Percentiles rank a stretch among this genome's conserved stretches.
These are phyloP conservation scores for Semicossyphus pulcher DNA, from an alignment of 2,113 vertebrate species.

Conservation along the genomic window DNA sequence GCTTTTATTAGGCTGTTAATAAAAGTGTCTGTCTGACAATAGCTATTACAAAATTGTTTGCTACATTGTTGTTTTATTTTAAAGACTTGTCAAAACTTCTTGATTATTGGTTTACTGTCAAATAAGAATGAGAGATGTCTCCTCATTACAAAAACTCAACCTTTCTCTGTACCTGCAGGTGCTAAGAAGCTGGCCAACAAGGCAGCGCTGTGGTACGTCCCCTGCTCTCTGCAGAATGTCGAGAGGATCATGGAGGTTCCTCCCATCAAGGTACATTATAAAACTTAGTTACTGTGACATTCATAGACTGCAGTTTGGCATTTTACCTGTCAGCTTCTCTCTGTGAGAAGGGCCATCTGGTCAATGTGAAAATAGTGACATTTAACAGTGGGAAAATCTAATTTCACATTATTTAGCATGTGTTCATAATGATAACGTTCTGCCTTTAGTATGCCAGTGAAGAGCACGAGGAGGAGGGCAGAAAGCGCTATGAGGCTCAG, in stretches of 20 bases:
- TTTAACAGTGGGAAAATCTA: conserved; percentile 4
- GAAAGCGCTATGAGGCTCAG: conserved; percentile 92
- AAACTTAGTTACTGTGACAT: background rate
- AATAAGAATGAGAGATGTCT: conserved; percentile 15
- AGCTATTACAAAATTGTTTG: conserved; percentile 17
- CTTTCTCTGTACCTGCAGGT: conserved; percentile 81
- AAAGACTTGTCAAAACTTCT: conserved; percentile 23
- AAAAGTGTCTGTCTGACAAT: conserved; percentile 41
- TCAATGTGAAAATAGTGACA: conserved; percentile 22
- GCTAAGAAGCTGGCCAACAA: conserved; percentile 92
- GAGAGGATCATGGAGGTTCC: conserved; percentile 93
- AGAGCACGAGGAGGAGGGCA: conserved; percentile 90
- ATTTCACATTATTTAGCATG: background rate
- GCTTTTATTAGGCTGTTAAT: conserved; percentile 33
- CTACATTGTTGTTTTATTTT: conserved; percentile 33
- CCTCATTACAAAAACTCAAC: background rate
- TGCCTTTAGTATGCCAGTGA: conserved; percentile 83
- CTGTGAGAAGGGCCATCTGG: background rate
- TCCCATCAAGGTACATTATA: conserved; percentile 88
- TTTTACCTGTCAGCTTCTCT: conserved; percentile 26
- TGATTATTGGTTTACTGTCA: background rate
- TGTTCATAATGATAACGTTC: conserved; percentile 8
- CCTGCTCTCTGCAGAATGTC: conserved; percentile 90
- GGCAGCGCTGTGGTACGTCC: conserved; percentile 95
- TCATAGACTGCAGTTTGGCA: background rate